Evolutionary conservation across 1,140 invertebrate species (phyloP).

Genomic region (Drosophila insularis): DNA sequence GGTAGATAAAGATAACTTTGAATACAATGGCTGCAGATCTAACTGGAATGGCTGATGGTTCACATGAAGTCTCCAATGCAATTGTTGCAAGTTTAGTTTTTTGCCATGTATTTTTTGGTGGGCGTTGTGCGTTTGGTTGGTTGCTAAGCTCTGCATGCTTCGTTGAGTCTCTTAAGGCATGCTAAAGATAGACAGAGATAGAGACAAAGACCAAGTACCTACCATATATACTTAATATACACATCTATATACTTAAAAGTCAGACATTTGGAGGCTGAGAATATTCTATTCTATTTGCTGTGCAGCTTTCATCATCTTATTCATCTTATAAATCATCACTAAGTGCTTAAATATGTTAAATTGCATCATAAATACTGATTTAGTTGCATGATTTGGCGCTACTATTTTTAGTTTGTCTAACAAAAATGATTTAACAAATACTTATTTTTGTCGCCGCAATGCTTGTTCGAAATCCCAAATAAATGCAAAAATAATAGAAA

Average conservation of each 20-base stretch:
- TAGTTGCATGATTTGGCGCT: neutral
- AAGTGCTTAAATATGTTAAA: neutral
- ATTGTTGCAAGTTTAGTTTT: conserved; percentile 7
- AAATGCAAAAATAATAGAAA: conserved; percentile 6
- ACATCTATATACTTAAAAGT: neutral
- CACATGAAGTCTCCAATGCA: conserved; percentile 10
- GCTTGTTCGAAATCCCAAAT: neutral
- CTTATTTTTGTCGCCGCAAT: neutral
- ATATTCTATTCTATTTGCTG: neutral
- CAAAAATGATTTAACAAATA: conserved; percentile 11
- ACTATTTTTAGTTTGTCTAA: conserved; percentile 1
- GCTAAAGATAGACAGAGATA: neutral
- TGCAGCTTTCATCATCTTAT: neutral
- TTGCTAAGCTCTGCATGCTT: conserved; percentile 7
- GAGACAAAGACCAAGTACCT: neutral
- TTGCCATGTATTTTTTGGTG: neutral
- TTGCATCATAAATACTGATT: neutral
- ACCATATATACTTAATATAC: neutral
- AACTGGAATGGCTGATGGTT: conserved; percentile 9
- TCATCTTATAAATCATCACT: neutral
- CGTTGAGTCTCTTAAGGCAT: conserved; percentile 10
- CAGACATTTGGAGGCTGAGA: conserved; percentile 7
- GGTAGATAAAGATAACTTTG: neutral
- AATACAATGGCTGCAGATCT: conserved; percentile 13
- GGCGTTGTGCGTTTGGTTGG: conserved; percentile 15